These are phyloP conservation scores for Morpho helenor DNA, from an alignment of 2,888 invertebrate species.

Conservation along the genomic window DNA sequence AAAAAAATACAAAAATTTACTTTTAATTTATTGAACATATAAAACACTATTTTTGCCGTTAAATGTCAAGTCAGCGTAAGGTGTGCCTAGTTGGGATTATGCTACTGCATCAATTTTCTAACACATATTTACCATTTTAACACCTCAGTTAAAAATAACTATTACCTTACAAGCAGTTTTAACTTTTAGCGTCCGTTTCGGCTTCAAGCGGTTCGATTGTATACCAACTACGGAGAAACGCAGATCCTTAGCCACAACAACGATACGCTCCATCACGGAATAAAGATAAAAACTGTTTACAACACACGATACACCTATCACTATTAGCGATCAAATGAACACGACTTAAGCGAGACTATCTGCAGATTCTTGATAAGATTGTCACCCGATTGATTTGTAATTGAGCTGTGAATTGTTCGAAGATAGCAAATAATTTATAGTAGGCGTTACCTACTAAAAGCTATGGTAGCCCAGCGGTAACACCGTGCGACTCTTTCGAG, in stretches of 20 bases:
- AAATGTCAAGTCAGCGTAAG: no score
- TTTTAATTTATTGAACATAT: no score
- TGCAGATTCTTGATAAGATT: conserved; percentile 20
- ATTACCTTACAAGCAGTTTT: conserved; percentile 34
- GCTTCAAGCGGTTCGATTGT: conserved; percentile 37
- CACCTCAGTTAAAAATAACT: no score
- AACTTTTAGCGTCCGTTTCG: conserved; percentile 27
- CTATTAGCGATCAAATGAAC: conserved; percentile 13
- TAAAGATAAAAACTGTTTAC: conserved; percentile 1
- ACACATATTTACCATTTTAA: no score
- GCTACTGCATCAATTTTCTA: no score
- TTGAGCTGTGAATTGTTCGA: background rate
- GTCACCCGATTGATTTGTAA: conserved; percentile 9
- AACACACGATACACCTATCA: conserved; percentile 5
- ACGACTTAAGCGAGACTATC: conserved; percentile 14
- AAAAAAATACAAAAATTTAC: no score
- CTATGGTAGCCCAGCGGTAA: no score
- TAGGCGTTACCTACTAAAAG: no score
- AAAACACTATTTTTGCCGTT: no score
- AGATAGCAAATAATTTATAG: background rate
- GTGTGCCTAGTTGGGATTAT: no score
- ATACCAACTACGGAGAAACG: conserved; percentile 50
- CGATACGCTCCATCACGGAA: conserved; percentile 18
- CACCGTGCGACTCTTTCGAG: no score
- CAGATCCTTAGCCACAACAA: conserved; percentile 31